These are phyloP conservation scores for Chiridota heheva DNA, from an alignment of 35 echinoderm and acorn worm genomes.

Conservation along the genomic window DNA sequence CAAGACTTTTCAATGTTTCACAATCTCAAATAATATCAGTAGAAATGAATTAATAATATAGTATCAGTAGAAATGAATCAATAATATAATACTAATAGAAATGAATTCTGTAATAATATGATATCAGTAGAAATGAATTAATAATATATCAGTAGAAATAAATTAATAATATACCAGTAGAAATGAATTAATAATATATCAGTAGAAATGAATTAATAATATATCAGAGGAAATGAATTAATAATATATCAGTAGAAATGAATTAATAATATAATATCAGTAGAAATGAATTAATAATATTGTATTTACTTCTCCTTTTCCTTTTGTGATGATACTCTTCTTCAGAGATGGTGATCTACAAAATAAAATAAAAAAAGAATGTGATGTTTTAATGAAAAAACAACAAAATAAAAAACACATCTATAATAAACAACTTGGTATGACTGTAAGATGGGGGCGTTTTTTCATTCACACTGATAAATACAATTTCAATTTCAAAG, in stretches of 20 bases:
- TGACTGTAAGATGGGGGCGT: too few relatives aligned
- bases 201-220: background rate
- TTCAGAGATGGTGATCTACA: constrained; percentile 19
- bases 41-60: background rate
- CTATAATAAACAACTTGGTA: too few relatives aligned
- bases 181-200: background rate
- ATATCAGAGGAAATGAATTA: background rate
- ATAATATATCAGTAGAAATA: background rate
- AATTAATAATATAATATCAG: background rate
- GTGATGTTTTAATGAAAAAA: background rate
- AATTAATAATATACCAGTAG: background rate
- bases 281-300: background rate
- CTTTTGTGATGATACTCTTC: constrained; percentile 9
- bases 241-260: background rate
- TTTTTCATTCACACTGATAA: too few relatives aligned
- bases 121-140: background rate
- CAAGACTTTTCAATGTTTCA: too few relatives aligned
- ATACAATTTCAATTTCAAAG: too few relatives aligned
- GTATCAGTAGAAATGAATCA: background rate
- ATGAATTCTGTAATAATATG: too few relatives aligned
- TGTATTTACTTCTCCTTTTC: constrained; percentile 25
- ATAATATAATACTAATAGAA: background rate
- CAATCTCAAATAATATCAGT: too few relatives aligned
- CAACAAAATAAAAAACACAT: too few relatives aligned
- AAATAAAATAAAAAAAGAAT: background rate